Conservation (phyloP, 2,797 vertebrate genomes). For the Crocidura indochinensis region DNA sequence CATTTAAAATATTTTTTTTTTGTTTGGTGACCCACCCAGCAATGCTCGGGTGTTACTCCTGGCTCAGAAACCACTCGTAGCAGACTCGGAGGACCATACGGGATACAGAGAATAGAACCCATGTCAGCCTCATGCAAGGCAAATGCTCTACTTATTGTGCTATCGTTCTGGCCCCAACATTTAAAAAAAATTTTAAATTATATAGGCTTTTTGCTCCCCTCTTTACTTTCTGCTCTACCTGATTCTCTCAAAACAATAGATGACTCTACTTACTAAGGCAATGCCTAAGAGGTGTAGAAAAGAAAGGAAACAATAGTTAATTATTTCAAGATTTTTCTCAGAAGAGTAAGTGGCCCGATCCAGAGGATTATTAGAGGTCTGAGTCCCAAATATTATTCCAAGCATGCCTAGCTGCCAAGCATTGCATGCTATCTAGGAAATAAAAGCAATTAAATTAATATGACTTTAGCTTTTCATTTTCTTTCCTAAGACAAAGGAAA, state of each 20-base stretch:
- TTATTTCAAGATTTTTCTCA: background rate
- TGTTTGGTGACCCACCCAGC: too few relatives aligned
- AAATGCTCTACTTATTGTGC: too few relatives aligned
- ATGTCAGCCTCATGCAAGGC: too few relatives aligned
- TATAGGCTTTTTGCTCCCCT: background rate
- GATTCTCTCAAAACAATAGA: background rate
- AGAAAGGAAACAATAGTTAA: background rate
- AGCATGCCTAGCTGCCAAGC: conserved; percentile 39
- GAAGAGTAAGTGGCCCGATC: background rate
- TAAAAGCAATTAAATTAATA: conserved; percentile 65
- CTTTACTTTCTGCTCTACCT: background rate
- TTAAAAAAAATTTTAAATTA: background rate
- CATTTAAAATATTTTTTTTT: too few relatives aligned
- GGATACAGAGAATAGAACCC: too few relatives aligned
- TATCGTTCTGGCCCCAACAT: background rate
- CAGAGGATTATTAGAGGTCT: background rate
- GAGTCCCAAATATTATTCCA: conserved; percentile 7
- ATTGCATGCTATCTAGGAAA: conserved; percentile 66
- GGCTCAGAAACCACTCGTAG: too few relatives aligned
- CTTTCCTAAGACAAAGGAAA: conserved; percentile 27
- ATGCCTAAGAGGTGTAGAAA: background rate
- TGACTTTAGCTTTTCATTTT: background rate
- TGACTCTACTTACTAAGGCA: background rate
- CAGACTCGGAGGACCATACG: too few relatives aligned
- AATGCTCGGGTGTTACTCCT: too few relatives aligned